Evolutionary conservation across 2,888 invertebrate genomes (phyloP).

Genomic region (Spilosoma lubricipeda): DNA sequence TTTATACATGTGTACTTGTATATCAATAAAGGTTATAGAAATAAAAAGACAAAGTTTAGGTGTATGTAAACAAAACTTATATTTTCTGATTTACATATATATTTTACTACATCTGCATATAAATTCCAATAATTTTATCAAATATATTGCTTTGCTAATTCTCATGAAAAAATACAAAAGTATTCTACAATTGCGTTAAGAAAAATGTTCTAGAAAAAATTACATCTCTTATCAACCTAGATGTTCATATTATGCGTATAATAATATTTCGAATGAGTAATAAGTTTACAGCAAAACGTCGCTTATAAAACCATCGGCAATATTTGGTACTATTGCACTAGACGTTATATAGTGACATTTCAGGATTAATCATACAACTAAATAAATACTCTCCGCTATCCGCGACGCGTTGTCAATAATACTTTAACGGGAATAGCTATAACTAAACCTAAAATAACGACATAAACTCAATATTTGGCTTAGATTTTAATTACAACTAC

Average conservation of each 20-base stretch:
- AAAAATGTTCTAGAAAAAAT: slow-evolving; percentile 81
- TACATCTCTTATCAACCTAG: slow-evolving; percentile 74
- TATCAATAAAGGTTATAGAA: slow-evolving; percentile 10
- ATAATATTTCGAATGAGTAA: slow-evolving; percentile 71
- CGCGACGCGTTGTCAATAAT: slow-evolving; percentile 76
- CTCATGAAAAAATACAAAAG: slow-evolving; percentile 85
- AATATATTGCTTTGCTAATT: slow-evolving; percentile 83
- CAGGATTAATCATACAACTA: slow-evolving; percentile 56
- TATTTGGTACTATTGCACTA: slow-evolving; percentile 55
- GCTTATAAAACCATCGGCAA: slow-evolving; percentile 56
- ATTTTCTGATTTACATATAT: slow-evolving; percentile 81
- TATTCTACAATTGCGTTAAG: slow-evolving; percentile 77
- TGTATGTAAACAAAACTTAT: slow-evolving; percentile 84
- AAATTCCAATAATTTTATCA: slow-evolving; percentile 78
- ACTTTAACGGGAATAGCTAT: slow-evolving; percentile 79
- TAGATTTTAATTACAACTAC: slow-evolving; percentile 84
- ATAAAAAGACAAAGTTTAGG: slow-evolving; percentile 64
- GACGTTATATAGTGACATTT: slow-evolving; percentile 44
- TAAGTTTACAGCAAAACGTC: slow-evolving; percentile 60
- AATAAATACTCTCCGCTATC: slow-evolving; percentile 81
- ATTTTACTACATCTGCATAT: slow-evolving; percentile 75
- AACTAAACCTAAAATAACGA: slow-evolving; percentile 77
- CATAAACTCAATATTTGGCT: slow-evolving; percentile 86
- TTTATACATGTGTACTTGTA: not conserved
- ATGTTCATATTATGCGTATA: slow-evolving; percentile 81